Base-by-base conservation (phyloP, 2,113 vertebrate species). In the Callocephalon fimbriatum region DNA sequence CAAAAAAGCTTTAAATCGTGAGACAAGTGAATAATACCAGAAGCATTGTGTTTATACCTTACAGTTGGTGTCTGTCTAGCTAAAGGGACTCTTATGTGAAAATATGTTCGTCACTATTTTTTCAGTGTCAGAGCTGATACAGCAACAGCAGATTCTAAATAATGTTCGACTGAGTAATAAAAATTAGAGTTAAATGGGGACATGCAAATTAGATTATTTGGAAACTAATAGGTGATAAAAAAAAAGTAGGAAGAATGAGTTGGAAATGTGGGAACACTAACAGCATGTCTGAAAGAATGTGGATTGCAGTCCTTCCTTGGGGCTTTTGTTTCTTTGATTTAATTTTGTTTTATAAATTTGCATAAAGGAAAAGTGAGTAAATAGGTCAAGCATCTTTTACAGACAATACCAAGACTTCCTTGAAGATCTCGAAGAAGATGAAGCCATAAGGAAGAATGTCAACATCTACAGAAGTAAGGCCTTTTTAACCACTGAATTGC, bases 341-440 rank as follows among this genome's bases (percentile, higher is more conserved):
- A 7, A 2, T 8, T 88, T 50, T 61, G 17, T 1, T 51, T 12
- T 13, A 11, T 48, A 10, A 25, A 32, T 51, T 18, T 44, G 16
- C 35, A 9, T 25, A 15, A 87, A 85, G 26, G 58, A 62, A 12
- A 62, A 53, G 15, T 6, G 37, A 50, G 2, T 77, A 45, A 92
- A 50, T 42, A 2, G 10, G 27, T 80, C 85, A 27, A 95, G 7
- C 17, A 18, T 91, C 61, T 95, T 22, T 88, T 79, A 10, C 84
- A 99, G 99, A 53, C 99, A 99, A 97, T 99, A 99, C 96, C 98
- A 99, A 90, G 99, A 99, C 96, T 99, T 99, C 98, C 98, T 99
- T 92, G 99, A 99, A 97, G 99, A 99, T 97, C 98, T 99, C 23
- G 99, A 99, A 96, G 99, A 99, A 92, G 99, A 99, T 95, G 99